phyloP scores from a whole-genome alignment of 2,113 vertebrate genomes.

The Neolamprologus falcicula region DNA sequence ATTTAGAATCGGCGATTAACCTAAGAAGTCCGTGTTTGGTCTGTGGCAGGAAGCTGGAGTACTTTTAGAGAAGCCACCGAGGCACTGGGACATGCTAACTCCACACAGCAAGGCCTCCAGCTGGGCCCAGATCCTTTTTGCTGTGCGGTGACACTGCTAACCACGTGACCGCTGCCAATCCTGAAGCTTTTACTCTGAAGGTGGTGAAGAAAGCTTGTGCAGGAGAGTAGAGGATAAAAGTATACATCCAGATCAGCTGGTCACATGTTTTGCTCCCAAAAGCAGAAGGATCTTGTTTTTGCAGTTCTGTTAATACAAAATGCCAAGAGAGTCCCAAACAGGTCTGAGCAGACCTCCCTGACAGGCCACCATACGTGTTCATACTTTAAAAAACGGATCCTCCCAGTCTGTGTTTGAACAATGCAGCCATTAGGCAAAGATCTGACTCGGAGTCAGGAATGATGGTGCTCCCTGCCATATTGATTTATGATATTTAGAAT shows the following conservation, averaged over 20 bases:
- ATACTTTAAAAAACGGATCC: background rate
- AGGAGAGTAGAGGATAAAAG: background rate
- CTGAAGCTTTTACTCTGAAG: background rate
- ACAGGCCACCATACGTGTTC: background rate
- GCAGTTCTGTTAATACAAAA: background rate
- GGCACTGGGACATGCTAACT: background rate
- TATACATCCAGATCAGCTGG: background rate
- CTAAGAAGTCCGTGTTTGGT: background rate
- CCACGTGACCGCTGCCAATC: background rate
- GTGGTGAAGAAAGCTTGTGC: background rate
- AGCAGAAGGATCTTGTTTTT: background rate
- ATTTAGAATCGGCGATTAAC: background rate
- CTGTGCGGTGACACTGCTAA: background rate
- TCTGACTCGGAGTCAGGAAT: background rate
- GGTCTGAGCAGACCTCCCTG: background rate
- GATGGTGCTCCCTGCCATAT: background rate
- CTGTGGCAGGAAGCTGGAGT: background rate
- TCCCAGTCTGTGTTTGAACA: slow-evolving; percentile 9
- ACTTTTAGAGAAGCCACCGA: background rate
- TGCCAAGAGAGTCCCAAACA: background rate
- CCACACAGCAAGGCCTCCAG: background rate
- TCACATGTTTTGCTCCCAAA: background rate
- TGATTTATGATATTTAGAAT: slow-evolving; percentile 16
- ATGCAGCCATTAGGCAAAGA: slow-evolving; percentile 11
- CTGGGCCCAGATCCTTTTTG: background rate